These are phyloP conservation scores for Isaurus tuberculatus DNA, from an alignment of 92 coral and sea anemone genomes.

Conservation along the genomic window DNA sequence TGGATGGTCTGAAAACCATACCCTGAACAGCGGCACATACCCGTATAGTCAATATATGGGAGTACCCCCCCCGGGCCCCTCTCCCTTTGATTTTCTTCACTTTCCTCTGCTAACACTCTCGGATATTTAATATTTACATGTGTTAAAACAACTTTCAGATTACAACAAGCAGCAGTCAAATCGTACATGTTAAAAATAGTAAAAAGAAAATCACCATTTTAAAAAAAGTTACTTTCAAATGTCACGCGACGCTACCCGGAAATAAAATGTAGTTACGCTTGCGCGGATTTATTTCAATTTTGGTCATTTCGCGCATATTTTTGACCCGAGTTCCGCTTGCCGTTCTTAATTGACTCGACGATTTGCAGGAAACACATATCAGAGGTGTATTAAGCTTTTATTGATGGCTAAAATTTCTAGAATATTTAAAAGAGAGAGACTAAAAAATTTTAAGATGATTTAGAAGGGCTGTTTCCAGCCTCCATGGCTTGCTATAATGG, in stretches of 20 bases:
- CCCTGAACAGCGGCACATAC: too few relatives aligned
- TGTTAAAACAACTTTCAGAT: too few relatives aligned
- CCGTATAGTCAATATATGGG: too few relatives aligned
- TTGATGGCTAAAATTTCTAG: constrained; percentile 30
- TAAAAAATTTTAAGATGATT: constrained; percentile 24
- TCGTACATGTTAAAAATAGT: too few relatives aligned
- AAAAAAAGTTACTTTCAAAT: background rate
- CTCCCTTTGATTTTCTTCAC: too few relatives aligned
- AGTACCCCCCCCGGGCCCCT: too few relatives aligned
- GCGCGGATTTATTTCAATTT: constrained; percentile 21
- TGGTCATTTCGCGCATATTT: constrained; percentile 29
- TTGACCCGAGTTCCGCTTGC: constrained; percentile 34
- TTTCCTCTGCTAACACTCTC: too few relatives aligned
- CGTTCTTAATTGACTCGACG: background rate
- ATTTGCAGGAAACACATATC: constrained; percentile 8
- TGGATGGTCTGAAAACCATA: too few relatives aligned
- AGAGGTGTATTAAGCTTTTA: background rate
- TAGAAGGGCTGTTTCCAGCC: constrained; percentile 52
- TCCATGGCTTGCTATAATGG: constrained; percentile 96
- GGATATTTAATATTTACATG: too few relatives aligned
- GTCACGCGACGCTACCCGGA: constrained; percentile 4
- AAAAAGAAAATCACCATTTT: too few relatives aligned
- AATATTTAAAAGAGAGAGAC: constrained; percentile 1
- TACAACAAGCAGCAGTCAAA: too few relatives aligned
- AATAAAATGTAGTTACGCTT: background rate